Evolutionary conservation across 2,888 invertebrate species (phyloP).

Genomic region (Monochamus alternatus): DNA sequence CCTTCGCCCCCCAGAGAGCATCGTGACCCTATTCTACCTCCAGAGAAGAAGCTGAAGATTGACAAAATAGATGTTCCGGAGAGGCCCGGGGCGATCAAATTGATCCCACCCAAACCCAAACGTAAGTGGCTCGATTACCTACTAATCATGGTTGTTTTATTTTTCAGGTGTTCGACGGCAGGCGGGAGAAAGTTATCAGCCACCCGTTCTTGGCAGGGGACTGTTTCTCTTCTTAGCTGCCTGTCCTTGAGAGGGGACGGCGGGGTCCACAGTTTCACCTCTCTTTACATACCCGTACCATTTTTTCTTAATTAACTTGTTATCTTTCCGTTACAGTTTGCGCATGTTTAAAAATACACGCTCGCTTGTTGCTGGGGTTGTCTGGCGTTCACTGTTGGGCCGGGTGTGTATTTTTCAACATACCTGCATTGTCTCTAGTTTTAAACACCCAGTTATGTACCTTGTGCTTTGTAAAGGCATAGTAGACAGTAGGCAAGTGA

Average conservation of each 20-base stretch:
- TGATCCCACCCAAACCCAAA: slow-evolving; percentile 91
- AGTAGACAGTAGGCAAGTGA: slow-evolving; percentile 45
- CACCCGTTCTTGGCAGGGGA: slow-evolving; percentile 52
- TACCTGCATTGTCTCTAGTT: slow-evolving; percentile 28
- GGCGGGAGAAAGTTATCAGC: slow-evolving; percentile 50
- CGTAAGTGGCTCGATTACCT: slow-evolving; percentile 80
- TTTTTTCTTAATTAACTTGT: slow-evolving; percentile 47
- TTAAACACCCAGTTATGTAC: slow-evolving; percentile 31
- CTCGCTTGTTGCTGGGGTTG: slow-evolving; percentile 9
- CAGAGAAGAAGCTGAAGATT: slow-evolving; percentile 86
- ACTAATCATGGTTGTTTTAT: slow-evolving; percentile 59
- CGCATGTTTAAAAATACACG: slow-evolving; percentile 41
- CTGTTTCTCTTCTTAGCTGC: slow-evolving; percentile 56
- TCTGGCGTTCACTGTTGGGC: slow-evolving; percentile 8
- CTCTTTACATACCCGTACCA: neutral
- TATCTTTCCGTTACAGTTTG: slow-evolving; percentile 48
- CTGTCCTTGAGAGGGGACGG: slow-evolving; percentile 52
- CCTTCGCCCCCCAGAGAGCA: slow-evolving; percentile 66
- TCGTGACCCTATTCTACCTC: slow-evolving; percentile 70
- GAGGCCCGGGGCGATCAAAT: slow-evolving; percentile 87
- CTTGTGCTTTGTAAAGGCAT: slow-evolving; percentile 39
- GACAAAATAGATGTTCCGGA: slow-evolving; percentile 73
- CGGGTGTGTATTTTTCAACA: slow-evolving; percentile 43
- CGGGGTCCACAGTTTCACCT: slow-evolving; percentile 49
- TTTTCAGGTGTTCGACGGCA: slow-evolving; percentile 56